Percentiles rank a stretch among this genome's conserved stretches.
Evolutionary conservation across 2,113 vertebrate genomes (phyloP).

Genomic region (Puffinus mauretanicus): DNA sequence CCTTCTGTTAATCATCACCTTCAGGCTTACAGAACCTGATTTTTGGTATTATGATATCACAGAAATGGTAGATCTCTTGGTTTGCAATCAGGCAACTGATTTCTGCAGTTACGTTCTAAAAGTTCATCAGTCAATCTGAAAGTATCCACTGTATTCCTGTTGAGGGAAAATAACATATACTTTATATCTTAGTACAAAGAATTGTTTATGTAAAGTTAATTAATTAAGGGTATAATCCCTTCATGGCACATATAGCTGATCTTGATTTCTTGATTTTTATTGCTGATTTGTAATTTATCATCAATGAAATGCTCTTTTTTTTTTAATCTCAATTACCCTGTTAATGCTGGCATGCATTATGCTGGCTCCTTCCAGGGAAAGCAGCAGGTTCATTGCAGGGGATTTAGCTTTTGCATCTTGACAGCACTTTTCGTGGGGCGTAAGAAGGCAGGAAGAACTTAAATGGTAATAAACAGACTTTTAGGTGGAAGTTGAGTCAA

Average conservation of each 20-base stretch:
- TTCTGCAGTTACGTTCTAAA: background rate
- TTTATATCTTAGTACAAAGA: background rate
- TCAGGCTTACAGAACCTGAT: background rate
- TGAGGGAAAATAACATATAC: background rate
- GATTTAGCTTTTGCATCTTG: background rate
- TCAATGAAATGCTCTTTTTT: background rate
- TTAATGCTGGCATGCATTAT: background rate
- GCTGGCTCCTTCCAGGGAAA: background rate
- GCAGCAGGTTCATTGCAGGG: background rate
- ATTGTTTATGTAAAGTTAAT: background rate
- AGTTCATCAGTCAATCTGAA: background rate
- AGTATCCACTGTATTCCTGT: background rate
- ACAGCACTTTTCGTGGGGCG: background rate
- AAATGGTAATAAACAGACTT: background rate
- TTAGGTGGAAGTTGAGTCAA: background rate
- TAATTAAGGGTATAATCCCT: background rate
- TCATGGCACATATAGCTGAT: background rate
- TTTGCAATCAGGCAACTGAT: background rate
- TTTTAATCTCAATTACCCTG: background rate
- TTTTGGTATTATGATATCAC: background rate
- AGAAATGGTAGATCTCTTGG: background rate
- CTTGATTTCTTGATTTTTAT: background rate
- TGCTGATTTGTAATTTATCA: background rate
- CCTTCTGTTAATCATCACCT: background rate
- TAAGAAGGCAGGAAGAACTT: background rate